phyloP scores from a whole-genome alignment of 1,140 invertebrate species.

The Euura saliciscinereae region DNA sequence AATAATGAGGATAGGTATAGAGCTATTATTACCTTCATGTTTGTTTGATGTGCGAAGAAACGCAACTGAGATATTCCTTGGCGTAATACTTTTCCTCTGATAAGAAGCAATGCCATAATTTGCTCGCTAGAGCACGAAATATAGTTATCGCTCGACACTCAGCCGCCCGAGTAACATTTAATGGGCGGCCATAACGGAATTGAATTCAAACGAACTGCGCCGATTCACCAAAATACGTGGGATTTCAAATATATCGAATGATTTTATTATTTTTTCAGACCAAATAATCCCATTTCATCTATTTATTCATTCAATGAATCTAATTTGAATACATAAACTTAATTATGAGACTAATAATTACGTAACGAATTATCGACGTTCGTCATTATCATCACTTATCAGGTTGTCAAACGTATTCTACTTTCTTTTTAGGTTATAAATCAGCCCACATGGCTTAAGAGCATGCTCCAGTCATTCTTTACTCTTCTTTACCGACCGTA shows the following conservation, averaged over 20 bases:
- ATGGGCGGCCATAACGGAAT: slow-evolving; percentile 12
- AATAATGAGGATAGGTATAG: too few relatives aligned
- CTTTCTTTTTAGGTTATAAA: neutral
- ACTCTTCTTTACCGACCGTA: too few relatives aligned
- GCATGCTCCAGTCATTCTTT: too few relatives aligned
- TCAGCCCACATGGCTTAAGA: neutral
- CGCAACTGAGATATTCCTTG: slow-evolving; percentile 46
- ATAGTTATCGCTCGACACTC: neutral
- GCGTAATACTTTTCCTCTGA: slow-evolving; percentile 38
- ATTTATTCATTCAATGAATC: too few relatives aligned
- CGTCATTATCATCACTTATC: neutral
- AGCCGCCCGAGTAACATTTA: slow-evolving; percentile 4
- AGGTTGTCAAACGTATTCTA: neutral
- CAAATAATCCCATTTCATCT: too few relatives aligned
- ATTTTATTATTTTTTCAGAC: too few relatives aligned
- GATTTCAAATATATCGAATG: neutral
- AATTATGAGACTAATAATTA: too few relatives aligned
- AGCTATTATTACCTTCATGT: slow-evolving; percentile 49
- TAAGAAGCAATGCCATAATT: slow-evolving; percentile 55
- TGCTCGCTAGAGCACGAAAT: slow-evolving; percentile 24
- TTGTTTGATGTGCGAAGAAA: slow-evolving; percentile 40
- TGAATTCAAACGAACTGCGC: neutral
- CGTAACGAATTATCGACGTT: too few relatives aligned
- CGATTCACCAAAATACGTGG: neutral
- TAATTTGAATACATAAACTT: too few relatives aligned